Base-by-base conservation (phyloP, 2,797 vertebrate genomes). In the Mionectes olivaceus region DNA sequence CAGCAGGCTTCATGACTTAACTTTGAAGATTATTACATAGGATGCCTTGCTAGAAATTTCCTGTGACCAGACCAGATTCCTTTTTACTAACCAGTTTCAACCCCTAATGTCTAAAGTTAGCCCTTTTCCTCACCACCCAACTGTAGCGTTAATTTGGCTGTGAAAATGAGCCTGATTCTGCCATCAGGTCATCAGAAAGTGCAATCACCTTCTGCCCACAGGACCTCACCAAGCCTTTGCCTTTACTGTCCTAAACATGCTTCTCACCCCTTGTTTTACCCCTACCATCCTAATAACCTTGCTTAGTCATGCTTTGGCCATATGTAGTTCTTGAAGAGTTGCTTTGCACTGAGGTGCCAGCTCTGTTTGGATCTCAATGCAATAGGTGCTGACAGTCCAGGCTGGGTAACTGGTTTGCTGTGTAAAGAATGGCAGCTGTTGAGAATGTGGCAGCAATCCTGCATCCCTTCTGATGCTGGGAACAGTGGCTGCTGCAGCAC, bases 51-150 rank as follows among this genome's bases (percentile, higher is more conserved):
- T 78, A 35, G 27, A 70, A 80, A 63, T 80, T 87, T 65, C 28
- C 39, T 46, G 17, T 53, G 21, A 83, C 43, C 23, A 85, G 39
- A 76, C 14, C 6, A 27, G 22, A 37, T 78, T 88, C 83, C 9
- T 63, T 78, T 73, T 60, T 64, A 60, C 30, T 55, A 30, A 25
- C 27, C 7, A 49, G 27, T 85, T 83, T 83, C 32, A 73, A 39
- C 15, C 7, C 7, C 8, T 76, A 7, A 35, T 82, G 35, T 76
- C 43, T 79, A 14, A 56, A 85, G 24, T 44, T n/a, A 63, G 13
- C 12, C 22, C 7, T 71, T 92, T 85, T 65, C 30, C 33, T 75
- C 0, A 0, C 47, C 2, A 1, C 19, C 47, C 41, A 69, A 12
- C 30, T 24, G 19, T 6, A 28, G 49, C n/a, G 35, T 87, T 82